Evolutionary conservation across 1,140 invertebrate genomes (phyloP).

Genomic region (Ceratosolen solmsi): DNA sequence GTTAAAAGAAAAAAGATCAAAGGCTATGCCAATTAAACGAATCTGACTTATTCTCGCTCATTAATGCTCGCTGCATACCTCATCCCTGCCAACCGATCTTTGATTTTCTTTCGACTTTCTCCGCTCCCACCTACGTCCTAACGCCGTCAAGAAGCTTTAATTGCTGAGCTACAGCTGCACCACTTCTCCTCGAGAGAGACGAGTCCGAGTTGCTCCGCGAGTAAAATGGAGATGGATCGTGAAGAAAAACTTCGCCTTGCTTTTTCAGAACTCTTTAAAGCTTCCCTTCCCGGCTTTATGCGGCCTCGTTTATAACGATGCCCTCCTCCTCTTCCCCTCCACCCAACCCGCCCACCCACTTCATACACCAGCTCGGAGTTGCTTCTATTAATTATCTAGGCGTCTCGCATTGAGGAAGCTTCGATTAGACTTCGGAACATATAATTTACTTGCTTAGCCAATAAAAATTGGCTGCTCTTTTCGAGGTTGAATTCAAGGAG

Average conservation of each 20-base stretch:
- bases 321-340: too few relatives aligned
- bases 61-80: neutral
- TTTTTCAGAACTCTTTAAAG: neutral
- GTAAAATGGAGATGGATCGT: slow-evolving; percentile 3
- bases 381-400: slow-evolving; percentile 13
- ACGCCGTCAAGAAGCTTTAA: slow-evolving; percentile 24
- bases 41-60: slow-evolving; percentile 29
- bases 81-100: slow-evolving; percentile 20
- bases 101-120: slow-evolving; percentile 33
- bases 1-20: neutral
- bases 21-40: neutral
- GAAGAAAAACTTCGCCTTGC: slow-evolving; percentile 4
- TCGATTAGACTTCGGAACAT: slow-evolving; percentile 4
- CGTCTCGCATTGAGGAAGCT: neutral
- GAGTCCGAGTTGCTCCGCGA: neutral
- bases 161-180: slow-evolving; percentile 6
- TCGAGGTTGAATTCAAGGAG: neutral
- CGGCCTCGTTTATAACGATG: slow-evolving; percentile 1
- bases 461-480: neutral
- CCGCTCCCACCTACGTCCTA: neutral
- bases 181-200: neutral
- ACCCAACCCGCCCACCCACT: too few relatives aligned
- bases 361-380: neutral
- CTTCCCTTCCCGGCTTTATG: neutral
- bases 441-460: neutral